A percentile compares a stretch with the other conserved stretches of the same genome.
Evolutionary conservation across 37 sponge, comb jelly and placozoan genomes (phyloP).

Genomic region (Beroe forskalii): DNA sequence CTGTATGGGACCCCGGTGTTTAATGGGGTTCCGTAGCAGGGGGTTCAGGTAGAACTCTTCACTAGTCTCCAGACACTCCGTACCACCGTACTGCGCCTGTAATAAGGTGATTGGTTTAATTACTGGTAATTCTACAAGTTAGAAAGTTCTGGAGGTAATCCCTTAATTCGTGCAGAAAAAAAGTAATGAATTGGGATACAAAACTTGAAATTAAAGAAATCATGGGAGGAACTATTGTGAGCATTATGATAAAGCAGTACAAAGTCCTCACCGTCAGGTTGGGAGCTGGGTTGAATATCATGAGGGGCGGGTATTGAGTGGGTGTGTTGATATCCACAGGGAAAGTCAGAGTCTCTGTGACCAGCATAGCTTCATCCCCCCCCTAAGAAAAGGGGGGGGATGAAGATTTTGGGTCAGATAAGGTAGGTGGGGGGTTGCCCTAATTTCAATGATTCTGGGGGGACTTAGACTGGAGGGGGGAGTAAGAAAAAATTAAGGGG

Average conservation of each 20-base stretch:
- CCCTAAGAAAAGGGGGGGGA: no score
- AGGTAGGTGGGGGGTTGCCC: no score
- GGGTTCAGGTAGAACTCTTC: constrained; percentile 61
- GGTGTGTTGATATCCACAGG: constrained; percentile 31
- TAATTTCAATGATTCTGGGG: no score
- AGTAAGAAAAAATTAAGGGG: no score
- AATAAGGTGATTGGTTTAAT: background rate
- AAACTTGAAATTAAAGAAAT: no score
- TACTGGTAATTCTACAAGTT: background rate
- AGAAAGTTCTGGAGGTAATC: no score
- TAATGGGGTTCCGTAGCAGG: background rate
- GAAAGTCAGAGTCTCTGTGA: constrained; percentile 24
- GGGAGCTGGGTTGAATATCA: constrained; percentile 64
- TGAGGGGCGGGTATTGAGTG: constrained; percentile 49
- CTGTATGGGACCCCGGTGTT: constrained; percentile 50
- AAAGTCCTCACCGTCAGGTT: constrained; percentile 1
- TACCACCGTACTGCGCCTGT: constrained; percentile 18
- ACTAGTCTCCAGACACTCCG: constrained; percentile 45
- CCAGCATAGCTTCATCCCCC: no score
- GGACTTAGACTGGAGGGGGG: no score
- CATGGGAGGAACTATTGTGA: background rate
- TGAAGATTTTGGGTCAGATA: no score
- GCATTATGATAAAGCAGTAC: background rate
- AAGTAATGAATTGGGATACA: no score
- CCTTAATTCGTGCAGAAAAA: no score